Evolutionary conservation across 2,888 invertebrate genomes (phyloP).

Genomic region (Podabrus alpinus): DNA sequence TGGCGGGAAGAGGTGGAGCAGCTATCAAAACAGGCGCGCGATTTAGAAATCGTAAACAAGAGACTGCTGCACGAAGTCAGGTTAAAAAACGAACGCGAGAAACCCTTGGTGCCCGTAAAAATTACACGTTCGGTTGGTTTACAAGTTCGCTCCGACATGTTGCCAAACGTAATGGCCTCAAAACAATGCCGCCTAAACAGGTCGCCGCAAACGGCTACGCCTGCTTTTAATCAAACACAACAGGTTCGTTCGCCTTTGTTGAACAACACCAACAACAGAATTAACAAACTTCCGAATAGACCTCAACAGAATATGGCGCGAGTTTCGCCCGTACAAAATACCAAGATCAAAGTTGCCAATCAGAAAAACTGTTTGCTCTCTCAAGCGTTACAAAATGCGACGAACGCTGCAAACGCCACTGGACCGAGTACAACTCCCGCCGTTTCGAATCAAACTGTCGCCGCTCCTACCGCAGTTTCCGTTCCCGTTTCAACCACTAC

Average conservation of each 20-base stretch:
- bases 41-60: slow-evolving; percentile 76
- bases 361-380: not conserved
- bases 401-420: not conserved
- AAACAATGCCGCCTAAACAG: slow-evolving; percentile 4
- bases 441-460: not conserved
- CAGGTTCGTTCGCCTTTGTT: not conserved
- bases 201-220: not conserved
- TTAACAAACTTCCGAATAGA: not conserved
- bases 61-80: slow-evolving; percentile 72
- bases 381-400: not conserved
- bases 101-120: slow-evolving; percentile 72
- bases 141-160: slow-evolving; percentile 62
- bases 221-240: not conserved
- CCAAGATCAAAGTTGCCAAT: not conserved
- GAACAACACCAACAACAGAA: not conserved
- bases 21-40: slow-evolving; percentile 72
- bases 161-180: not conserved
- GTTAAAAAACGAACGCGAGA: slow-evolving; percentile 53
- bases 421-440: not conserved
- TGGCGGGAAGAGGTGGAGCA: slow-evolving; percentile 69
- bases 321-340: not conserved
- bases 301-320: not conserved
- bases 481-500: not conserved
- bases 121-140: slow-evolving; percentile 86
- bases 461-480: not conserved